A percentile compares a stretch with the other conserved stretches of the same genome.
These are phyloP conservation scores for Manis crassicaudata DNA, from an alignment of 2,797 vertebrate species.

Conservation along the genomic window DNA sequence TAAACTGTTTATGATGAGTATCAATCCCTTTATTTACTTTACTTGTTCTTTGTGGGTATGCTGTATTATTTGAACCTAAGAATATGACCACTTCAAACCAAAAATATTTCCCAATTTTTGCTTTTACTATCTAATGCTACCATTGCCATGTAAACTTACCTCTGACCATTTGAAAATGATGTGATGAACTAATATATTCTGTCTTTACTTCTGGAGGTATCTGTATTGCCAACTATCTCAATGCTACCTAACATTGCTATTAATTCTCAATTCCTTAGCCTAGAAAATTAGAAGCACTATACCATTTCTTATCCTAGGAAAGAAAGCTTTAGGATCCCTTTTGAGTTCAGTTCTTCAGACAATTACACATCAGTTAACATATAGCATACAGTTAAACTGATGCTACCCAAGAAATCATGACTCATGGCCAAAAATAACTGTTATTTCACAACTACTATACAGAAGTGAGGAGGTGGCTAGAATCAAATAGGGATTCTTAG, in stretches of 20 bases:
- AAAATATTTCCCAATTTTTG: neutral
- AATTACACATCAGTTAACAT: slow-evolving; percentile 38
- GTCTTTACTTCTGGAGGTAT: slow-evolving; percentile 10
- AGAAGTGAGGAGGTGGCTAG: slow-evolving; percentile 50
- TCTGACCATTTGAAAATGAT: neutral
- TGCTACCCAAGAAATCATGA: slow-evolving; percentile 52
- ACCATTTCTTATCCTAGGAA: slow-evolving; percentile 12
- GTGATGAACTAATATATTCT: slow-evolving; percentile 17
- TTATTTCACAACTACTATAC: slow-evolving; percentile 47
- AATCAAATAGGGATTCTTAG: slow-evolving; percentile 68
- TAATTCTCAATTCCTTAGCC: neutral
- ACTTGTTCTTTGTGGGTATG: neutral
- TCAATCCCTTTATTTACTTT: neutral
- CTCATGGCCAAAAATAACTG: slow-evolving; percentile 24
- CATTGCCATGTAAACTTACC: neutral
- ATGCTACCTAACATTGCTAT: neutral
- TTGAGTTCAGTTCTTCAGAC: slow-evolving; percentile 36
- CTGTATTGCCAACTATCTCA: neutral
- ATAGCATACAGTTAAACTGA: slow-evolving; percentile 41
- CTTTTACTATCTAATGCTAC: neutral
- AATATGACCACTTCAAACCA: slow-evolving; percentile 3
- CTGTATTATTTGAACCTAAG: neutral
- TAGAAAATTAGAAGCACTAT: slow-evolving; percentile 35
- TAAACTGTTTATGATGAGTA: neutral
- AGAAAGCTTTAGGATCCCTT: neutral